These are phyloP conservation scores for Tenthredo mesomela DNA, from an alignment of 2,888 invertebrate genomes.

Conservation along the genomic window DNA sequence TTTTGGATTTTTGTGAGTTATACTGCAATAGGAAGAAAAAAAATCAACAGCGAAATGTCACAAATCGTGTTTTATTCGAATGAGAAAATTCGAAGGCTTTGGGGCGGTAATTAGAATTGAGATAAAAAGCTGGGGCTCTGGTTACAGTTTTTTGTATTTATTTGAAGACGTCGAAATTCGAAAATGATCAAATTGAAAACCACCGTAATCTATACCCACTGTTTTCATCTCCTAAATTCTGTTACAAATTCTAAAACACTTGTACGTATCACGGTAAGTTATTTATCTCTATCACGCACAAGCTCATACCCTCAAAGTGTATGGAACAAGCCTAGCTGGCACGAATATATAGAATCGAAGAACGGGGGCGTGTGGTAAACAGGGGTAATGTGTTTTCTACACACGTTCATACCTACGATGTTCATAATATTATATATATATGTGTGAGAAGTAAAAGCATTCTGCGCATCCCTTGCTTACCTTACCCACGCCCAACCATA, in stretches of 20 bases:
- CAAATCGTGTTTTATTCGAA: too few species aligned
- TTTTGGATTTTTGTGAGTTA: too few species aligned
- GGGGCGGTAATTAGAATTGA: too few species aligned
- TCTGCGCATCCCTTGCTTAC: slow-evolving; percentile 9
- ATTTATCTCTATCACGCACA: background rate
- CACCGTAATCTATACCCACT: background rate
- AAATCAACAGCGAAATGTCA: too few species aligned
- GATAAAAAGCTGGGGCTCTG: too few species aligned
- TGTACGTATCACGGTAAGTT: background rate
- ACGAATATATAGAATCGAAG: background rate
- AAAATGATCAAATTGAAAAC: too few species aligned
- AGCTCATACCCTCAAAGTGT: background rate
- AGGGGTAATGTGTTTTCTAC: slow-evolving; percentile 25
- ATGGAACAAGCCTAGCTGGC: background rate
- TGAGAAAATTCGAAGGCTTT: too few species aligned
- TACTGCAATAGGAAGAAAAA: too few species aligned
- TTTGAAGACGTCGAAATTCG: too few species aligned
- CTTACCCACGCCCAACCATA: background rate
- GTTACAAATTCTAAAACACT: background rate
- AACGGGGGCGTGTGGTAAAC: slow-evolving; percentile 2
- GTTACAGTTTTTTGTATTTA: too few species aligned
- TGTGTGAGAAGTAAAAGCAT: slow-evolving; percentile 15
- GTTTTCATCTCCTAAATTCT: background rate
- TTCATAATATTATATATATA: background rate
- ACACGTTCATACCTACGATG: background rate